Evolutionary conservation across 37 sponge, comb jelly and placozoan genomes (phyloP), one percentile per base, ranked within the genome.

Genomic region (Cliona cf. orientalis): DNA sequence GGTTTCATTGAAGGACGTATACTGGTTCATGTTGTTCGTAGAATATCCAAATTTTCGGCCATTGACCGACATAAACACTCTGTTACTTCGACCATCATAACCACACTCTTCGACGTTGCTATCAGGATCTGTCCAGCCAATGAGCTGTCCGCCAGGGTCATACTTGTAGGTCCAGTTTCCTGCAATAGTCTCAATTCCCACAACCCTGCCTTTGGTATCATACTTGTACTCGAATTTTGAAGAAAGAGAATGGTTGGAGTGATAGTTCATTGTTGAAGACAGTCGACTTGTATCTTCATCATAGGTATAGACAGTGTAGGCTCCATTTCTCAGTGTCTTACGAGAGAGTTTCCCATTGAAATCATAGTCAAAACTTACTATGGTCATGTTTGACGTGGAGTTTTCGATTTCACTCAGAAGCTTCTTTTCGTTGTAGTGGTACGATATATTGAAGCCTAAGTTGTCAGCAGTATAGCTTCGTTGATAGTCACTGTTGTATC

Each of bases 1-100:
- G 3, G 39, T 58, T 12, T 58, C 62, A n/a, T 69, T 49, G 41
- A 25, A 81, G 5, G 42, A 3, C 28, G 39, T 17, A 2, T 71
- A 71, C 53, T 81, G 81, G 60, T 81, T 81, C 44, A 81, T 40
- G 28, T 55, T 71, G 61, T 81, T 81, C 42, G 37, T 61, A 26
- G 62, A 43, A 36, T 81, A 81, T 0, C 45, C n/a, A 0, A 2
- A 21, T 17, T 55, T 26, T 12, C 7, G 21, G 2, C 60, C 45
- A 32, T 71, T 55, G 17, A 3, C 71, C 3, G 28, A 58, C 60
- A 43, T 9, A 46, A 43, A 26, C 0, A 81, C 11, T 1, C 81
- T 46, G 32, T 81, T 81, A 3, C 71, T 61, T 23, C 71, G 40
- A 32, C 71, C 57, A 23, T 81, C 81, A 58, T 81, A 81, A 22